Base-by-base conservation (phyloP, 2,113 vertebrate genomes). In the Hiodon alosoides region DNA sequence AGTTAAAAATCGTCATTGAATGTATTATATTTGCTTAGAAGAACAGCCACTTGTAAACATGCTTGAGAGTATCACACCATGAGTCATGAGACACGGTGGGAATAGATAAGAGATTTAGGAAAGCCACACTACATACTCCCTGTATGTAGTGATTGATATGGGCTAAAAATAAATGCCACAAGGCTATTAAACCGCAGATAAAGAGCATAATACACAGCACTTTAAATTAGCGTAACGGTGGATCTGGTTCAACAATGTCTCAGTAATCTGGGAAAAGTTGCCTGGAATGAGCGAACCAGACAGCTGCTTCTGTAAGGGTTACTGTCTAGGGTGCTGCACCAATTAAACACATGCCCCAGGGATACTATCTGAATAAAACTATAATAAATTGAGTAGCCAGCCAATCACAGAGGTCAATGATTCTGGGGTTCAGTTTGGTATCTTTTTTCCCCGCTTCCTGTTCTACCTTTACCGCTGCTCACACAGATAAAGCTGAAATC, bases 291-390 rank as follows among this genome's bases (percentile, higher is more conserved):
- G 83, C 84, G 80, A 83, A 78, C 69, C 81, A 87, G 86, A 88
- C 88, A 88, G 86, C 86, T 91, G 88, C 86, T 89, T 83, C 85
- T 85, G 81, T 86, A 84, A 87, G 85, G 86, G 84, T 89, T 86
- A 86, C 84, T 79, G 79, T 85, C 83, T 82, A 79, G 81, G 65
- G 71, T 79, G 79, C 79, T 73, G 80, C 78, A 73, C 85, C 81
- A 84, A 83, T 88, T 83, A 83, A 84, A 86, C 79, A 79, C 78
- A 83, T 76, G 77, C 75, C 52, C 48, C 17, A 62, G 13, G 48
- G 17, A 67, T 74, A 7, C 17, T 69, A 62, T 50, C 31, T 71
- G 53, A 58, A 14, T 65, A 54, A 66, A 71, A 66, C 5, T 8
- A 17, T 8, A 8, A 62, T 62, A 16, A 7, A 16, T 62, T 51